phyloP scores from a whole-genome alignment of 2,888 invertebrate genomes.

The Leptogaster cylindrica region DNA sequence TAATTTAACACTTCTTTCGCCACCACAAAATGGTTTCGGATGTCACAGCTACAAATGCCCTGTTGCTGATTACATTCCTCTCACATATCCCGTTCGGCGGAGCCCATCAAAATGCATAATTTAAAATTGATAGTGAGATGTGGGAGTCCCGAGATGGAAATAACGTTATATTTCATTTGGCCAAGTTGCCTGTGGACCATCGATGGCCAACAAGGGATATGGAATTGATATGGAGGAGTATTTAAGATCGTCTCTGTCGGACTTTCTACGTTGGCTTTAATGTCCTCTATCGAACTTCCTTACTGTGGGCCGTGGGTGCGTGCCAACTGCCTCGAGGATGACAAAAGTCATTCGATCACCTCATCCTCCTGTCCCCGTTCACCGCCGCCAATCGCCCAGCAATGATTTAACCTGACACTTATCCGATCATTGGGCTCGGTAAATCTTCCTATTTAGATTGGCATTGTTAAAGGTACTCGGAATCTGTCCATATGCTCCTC shows the following conservation, averaged over 20 bases:
- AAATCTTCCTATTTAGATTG: slow-evolving; percentile 24
- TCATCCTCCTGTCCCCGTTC: slow-evolving; percentile 2
- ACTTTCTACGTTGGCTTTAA: neutral
- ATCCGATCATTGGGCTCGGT: slow-evolving; percentile 19
- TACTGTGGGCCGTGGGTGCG: slow-evolving; percentile 27
- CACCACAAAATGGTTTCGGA: too few species aligned
- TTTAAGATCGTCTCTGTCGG: neutral
- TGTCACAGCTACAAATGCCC: slow-evolving; percentile 5
- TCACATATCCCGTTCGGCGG: neutral
- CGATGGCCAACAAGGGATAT: neutral
- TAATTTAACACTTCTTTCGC: too few species aligned
- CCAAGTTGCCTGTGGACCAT: slow-evolving; percentile 3
- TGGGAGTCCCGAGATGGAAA: slow-evolving; percentile 11
- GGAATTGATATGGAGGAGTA: slow-evolving; percentile 2
- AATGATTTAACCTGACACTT: slow-evolving; percentile 26
- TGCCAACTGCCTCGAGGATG: slow-evolving; percentile 30
- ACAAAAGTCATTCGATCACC: slow-evolving; percentile 26
- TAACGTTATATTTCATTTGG: slow-evolving; percentile 15
- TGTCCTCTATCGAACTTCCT: slow-evolving; percentile 14
- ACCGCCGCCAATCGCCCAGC: neutral
- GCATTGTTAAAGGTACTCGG: neutral
- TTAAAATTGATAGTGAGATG: slow-evolving; percentile 23
- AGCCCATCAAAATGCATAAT: slow-evolving; percentile 21
- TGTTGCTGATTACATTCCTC: neutral
- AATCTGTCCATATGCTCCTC: neutral